A percentile compares a stretch with the other conserved stretches of the same genome.
Conservation (phyloP, 2,888 invertebrate species). For the Lepidonotus clava region DNA sequence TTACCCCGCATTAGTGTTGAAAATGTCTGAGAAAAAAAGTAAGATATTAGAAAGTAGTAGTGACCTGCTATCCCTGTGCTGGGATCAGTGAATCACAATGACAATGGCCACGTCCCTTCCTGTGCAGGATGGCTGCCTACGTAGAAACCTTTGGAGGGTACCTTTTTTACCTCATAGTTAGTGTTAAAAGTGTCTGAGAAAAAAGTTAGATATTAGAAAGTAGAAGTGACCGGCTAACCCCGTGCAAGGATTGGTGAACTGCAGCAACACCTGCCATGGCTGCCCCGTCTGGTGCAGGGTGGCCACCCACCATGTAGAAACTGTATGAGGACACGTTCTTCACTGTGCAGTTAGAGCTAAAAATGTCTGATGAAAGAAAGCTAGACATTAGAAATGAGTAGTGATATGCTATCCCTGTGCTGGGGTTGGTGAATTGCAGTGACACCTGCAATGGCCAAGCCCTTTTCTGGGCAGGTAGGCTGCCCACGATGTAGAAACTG, state of each 20-base stretch:
- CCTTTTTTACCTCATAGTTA: background rate
- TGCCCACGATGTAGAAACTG: background rate
- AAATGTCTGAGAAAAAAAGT: background rate
- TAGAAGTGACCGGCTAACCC: background rate
- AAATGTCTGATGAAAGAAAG: background rate
- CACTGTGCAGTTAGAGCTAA: background rate
- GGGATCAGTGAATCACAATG: background rate
- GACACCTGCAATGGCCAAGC: slow-evolving; percentile 23
- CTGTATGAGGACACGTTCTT: background rate
- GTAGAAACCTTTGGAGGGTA: background rate
- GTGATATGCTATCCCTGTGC: background rate
- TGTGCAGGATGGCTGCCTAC: background rate
- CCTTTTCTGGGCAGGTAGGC: background rate
- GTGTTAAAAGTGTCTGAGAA: background rate
- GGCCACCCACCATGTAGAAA: background rate
- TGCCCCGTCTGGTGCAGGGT: background rate
- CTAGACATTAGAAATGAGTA: background rate
- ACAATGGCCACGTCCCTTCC: background rate
- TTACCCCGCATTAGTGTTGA: background rate
- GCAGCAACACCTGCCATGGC: slow-evolving; percentile 1
- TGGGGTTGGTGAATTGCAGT: background rate
- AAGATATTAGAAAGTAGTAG: background rate
- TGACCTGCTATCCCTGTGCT: background rate
- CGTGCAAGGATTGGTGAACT: background rate
- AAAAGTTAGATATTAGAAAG: background rate